Base-by-base conservation (phyloP, 2,888 invertebrate genomes). In the Mythimna lalbum region DNA sequence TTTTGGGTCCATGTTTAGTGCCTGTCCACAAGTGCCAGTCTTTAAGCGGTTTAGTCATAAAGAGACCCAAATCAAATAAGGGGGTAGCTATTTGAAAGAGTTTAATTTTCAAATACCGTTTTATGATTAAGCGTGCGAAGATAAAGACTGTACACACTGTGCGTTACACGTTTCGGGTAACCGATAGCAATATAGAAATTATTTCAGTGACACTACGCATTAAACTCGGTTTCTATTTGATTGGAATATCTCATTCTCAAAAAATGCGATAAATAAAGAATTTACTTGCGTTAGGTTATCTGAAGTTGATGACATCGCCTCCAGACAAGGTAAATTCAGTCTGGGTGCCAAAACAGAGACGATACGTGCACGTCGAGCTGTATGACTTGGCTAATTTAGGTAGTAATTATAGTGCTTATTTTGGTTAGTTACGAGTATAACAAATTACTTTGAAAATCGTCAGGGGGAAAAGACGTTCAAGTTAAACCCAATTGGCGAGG, bases 381-480 rank as follows among this genome's bases (percentile, higher is more conserved):
- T 50, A 49, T n/a, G 49, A 50, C 9, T 61, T 12, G 14, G 1
- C 21, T 39, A 52, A 74, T 19, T 50, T 50, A n/a, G n/a, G 10
- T 23, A 68, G 19, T 43, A 23, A 14, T 31, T 47, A 17, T 9
- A 47, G 17, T 27, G 23, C 12, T 21, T 31, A 21, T 27, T 66
- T 60, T 53, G 68, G 39, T 43, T n/a, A 61, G 27, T 55, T 61
- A n/a, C n/a, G n/a, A n/a, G n/a, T n/a, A 72, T 56, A 68, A 72
- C 52, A 73, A 73, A 47, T 49, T 69, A 62, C 66, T 73, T 84
- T 85, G 68, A 31, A 67, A 59, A 75, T 73, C 64, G 73, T 72
- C 86, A 96, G 96, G 97, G 97, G 0, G 97, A 97, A 90, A 97
- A 96, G 89, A 89, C 97, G 63, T 97, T 97, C 91, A 97, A 96